phyloP scores from a whole-genome alignment of 2,797 vertebrate genomes.

The Aldrovandia affinis region DNA sequence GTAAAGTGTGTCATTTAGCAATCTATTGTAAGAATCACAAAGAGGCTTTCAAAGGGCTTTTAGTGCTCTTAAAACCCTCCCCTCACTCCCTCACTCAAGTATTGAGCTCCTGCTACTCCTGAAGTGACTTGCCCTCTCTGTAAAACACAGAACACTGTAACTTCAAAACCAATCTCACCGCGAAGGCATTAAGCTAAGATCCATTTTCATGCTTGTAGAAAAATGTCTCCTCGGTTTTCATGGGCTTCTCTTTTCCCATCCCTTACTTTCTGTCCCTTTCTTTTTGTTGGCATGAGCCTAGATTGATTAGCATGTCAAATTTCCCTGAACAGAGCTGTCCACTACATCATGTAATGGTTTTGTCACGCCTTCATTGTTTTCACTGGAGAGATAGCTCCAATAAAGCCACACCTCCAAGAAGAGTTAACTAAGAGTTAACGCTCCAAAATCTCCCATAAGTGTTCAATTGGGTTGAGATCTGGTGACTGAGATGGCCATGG shows the following conservation, averaged over 20 bases:
- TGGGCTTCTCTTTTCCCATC: neutral
- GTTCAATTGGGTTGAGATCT: too few species aligned
- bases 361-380: neutral
- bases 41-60: constrained; percentile 29
- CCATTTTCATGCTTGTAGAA: neutral
- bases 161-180: neutral
- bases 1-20: constrained; percentile 5
- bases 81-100: constrained; percentile 3
- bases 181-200: neutral
- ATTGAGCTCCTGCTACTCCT: neutral
- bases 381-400: neutral
- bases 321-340: too few species aligned
- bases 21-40: constrained; percentile 33
- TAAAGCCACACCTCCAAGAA: too few species aligned
- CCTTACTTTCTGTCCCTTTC: too few species aligned
- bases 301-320: neutral
- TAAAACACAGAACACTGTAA: neutral
- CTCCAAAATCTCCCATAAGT: too few species aligned
- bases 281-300: neutral
- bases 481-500: too few species aligned
- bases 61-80: neutral
- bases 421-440: too few species aligned
- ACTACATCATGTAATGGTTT: neutral
- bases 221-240: neutral
- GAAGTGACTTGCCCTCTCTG: neutral